A percentile compares a stretch with the other conserved stretches of the same genome.
Conservation (phyloP, 2,797 vertebrate species). For the Mus minutoides region DNA sequence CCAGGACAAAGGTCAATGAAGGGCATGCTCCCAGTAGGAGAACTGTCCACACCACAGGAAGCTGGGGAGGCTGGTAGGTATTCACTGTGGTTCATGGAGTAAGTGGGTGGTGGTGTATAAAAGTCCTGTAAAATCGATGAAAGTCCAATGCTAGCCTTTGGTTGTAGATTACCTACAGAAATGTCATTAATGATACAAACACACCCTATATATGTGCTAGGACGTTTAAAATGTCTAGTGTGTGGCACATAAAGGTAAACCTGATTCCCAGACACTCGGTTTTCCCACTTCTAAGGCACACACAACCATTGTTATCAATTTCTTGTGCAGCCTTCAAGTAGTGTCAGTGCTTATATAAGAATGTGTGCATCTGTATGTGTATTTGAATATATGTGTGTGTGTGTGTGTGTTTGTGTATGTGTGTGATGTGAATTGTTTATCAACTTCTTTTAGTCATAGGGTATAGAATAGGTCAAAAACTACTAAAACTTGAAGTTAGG, state of each 20-base stretch:
- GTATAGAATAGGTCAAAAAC: background rate
- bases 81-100: background rate
- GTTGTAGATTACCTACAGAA: background rate
- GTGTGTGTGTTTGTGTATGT: background rate
- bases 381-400: background rate
- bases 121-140: background rate
- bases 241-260: background rate
- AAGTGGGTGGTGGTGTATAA: background rate
- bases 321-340: background rate
- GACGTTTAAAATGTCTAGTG: background rate
- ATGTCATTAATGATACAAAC: background rate
- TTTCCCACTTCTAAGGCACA: background rate
- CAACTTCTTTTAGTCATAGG: background rate
- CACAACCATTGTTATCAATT: background rate
- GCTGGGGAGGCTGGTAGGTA: background rate
- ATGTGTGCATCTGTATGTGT: background rate
- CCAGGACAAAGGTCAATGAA: background rate
- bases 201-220: background rate
- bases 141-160: background rate
- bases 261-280: background rate
- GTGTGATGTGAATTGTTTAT: background rate
- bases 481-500: background rate
- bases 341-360: background rate
- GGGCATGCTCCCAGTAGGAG: background rate
- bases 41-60: background rate